These are phyloP conservation scores for Drosophila affinis DNA, from an alignment of 2,888 invertebrate genomes.

Conservation along the genomic window DNA sequence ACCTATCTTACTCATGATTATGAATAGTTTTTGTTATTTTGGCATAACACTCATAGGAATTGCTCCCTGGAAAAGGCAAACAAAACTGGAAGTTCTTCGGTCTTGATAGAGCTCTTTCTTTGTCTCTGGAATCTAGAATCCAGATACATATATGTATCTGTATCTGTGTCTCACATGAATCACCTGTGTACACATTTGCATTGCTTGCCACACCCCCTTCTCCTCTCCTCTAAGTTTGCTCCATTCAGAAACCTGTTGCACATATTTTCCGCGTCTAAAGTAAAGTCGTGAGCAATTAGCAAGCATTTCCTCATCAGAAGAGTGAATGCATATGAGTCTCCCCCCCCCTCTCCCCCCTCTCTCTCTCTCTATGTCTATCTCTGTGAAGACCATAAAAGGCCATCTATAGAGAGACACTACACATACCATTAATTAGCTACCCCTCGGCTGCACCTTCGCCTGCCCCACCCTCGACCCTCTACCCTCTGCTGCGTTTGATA, in stretches of 20 bases:
- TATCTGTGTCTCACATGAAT: constrained; percentile 43
- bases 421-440: neutral
- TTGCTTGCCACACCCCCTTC: constrained; percentile 8
- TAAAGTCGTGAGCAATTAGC: constrained; percentile 69
- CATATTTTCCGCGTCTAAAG: constrained; percentile 66
- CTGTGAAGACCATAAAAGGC: constrained; percentile 32
- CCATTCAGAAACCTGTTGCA: constrained; percentile 64
- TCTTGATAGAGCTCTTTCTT: constrained; percentile 38
- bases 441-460: neutral
- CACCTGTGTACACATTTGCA: constrained; percentile 48
- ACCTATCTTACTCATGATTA: neutral
- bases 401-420: constrained; percentile 5
- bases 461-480: neutral
- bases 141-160: neutral
- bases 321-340: neutral
- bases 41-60: constrained; percentile 4
- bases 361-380: neutral
- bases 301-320: constrained; percentile 50
- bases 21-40: constrained; percentile 12
- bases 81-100: constrained; percentile 37
- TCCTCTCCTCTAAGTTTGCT: too few relatives aligned
- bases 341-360: neutral
- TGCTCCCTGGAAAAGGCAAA: constrained; percentile 8
- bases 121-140: neutral
- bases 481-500: neutral